Conservation (phyloP, 2,888 invertebrate species). For the Idaea straminata region DNA sequence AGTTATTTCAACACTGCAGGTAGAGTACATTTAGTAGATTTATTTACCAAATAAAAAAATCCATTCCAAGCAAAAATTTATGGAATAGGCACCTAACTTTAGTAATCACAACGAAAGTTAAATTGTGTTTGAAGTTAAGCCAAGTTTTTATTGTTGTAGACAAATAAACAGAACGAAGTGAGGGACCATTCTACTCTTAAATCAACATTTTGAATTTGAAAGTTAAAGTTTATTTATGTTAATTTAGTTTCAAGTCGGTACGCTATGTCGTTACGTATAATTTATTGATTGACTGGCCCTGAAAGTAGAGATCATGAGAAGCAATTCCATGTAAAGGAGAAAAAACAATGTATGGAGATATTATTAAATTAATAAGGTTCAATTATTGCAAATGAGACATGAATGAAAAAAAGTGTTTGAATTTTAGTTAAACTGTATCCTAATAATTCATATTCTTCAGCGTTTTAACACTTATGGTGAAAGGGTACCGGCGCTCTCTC, state of each 20-base stretch:
- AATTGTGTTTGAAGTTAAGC: slow-evolving; percentile 31
- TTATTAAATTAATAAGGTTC: too few species aligned
- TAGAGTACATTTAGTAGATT: not conserved
- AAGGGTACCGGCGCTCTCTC: too few species aligned
- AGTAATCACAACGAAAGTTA: slow-evolving; percentile 35
- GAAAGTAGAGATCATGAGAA: too few species aligned
- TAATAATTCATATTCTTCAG: too few species aligned
- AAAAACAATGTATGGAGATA: too few species aligned
- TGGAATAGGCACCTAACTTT: slow-evolving; percentile 24
- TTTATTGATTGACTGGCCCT: not conserved
- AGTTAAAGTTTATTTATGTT: not conserved
- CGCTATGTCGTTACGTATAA: not conserved
- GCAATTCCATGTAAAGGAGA: too few species aligned
- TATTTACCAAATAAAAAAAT: not conserved
- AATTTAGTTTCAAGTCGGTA: not conserved
- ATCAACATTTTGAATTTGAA: slow-evolving; percentile 32
- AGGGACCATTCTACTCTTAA: slow-evolving; percentile 15
- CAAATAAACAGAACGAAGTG: slow-evolving; percentile 28
- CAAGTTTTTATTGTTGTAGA: slow-evolving; percentile 32
- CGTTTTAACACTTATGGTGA: too few species aligned
- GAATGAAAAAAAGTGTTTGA: too few species aligned
- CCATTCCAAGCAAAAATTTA: slow-evolving; percentile 17
- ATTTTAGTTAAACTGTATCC: too few species aligned
- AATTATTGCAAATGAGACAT: too few species aligned
- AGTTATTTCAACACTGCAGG: not conserved